Conservation (phyloP, 2,888 invertebrate genomes). For the Oscheius onirici region DNA sequence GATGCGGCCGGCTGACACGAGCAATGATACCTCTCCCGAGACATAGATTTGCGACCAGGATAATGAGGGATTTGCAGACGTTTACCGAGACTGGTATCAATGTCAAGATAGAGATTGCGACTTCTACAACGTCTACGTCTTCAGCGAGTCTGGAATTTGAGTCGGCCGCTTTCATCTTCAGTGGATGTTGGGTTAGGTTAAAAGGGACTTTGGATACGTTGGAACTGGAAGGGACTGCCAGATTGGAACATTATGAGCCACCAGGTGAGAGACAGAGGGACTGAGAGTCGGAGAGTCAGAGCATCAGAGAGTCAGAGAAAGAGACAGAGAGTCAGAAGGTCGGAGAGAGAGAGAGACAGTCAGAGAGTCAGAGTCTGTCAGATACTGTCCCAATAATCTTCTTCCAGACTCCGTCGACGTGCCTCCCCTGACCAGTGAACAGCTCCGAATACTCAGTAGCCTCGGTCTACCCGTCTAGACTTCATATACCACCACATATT, state of each 20-base stretch:
- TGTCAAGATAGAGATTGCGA: constrained; percentile 40
- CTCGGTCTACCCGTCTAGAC: constrained; percentile 15
- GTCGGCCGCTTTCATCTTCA: constrained; percentile 40
- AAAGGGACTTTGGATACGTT: constrained; percentile 35
- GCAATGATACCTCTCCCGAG: not conserved
- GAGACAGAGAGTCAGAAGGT: not conserved
- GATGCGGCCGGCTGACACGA: constrained; percentile 17
- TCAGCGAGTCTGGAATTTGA: constrained; percentile 29
- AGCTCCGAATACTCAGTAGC: constrained; percentile 2
- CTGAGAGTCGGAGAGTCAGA: not conserved
- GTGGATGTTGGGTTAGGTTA: constrained; percentile 43
- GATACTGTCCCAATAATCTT: too few relatives aligned
- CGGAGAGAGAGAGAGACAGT: not conserved
- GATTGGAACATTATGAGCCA: constrained; percentile 34
- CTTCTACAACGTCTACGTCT: not conserved
- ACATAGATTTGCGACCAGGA: not conserved
- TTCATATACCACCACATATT: not conserved
- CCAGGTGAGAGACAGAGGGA: too few relatives aligned
- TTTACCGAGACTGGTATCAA: constrained; percentile 44
- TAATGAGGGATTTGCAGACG: constrained; percentile 36
- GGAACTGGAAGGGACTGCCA: constrained; percentile 38
- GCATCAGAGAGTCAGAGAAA: not conserved
- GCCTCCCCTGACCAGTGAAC: not conserved
- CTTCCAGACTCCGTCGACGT: constrained; percentile 10
- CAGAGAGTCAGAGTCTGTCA: not conserved